Evolutionary conservation across 2,113 vertebrate species (phyloP).

Genomic region (Cyprinodon variegatus): DNA sequence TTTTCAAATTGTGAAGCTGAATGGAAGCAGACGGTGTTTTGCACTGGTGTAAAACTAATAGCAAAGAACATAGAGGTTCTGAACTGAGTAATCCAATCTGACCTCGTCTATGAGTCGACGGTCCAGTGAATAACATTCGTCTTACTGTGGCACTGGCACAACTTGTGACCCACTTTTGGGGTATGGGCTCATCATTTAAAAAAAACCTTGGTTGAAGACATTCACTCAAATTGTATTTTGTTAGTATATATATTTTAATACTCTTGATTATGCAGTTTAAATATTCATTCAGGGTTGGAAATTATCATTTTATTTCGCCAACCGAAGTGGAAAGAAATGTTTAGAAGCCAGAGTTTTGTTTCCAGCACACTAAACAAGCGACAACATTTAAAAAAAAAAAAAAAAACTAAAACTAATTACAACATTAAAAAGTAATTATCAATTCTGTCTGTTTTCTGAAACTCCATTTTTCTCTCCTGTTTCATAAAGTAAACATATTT

Average conservation of each 20-base stretch:
- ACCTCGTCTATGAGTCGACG: constrained; percentile 63
- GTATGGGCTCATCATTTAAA: constrained; percentile 51
- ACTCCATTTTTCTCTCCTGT: too few species aligned
- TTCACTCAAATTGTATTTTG: constrained; percentile 1
- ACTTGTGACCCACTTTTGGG: constrained; percentile 63
- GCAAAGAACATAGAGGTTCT: constrained; percentile 60
- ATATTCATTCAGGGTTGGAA: not conserved
- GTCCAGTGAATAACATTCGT: constrained; percentile 52
- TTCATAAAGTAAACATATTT: too few species aligned
- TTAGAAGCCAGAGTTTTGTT: not conserved
- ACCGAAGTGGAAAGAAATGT: not conserved
- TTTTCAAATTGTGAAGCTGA: constrained; percentile 34
- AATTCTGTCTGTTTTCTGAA: too few species aligned
- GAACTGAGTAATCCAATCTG: constrained; percentile 64
- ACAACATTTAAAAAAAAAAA: not conserved
- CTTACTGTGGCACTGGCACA: constrained; percentile 44
- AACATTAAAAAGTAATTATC: too few species aligned
- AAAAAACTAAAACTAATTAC: not conserved
- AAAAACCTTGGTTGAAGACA: constrained; percentile 31
- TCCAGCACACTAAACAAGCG: not conserved
- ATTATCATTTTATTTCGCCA: not conserved
- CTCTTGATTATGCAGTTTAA: not conserved
- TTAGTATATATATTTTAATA: not conserved
- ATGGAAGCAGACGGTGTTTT: constrained; percentile 44
- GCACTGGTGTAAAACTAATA: constrained; percentile 62